phyloP scores from a whole-genome alignment of 2,888 invertebrate species.

The Ochropacha duplaris region DNA sequence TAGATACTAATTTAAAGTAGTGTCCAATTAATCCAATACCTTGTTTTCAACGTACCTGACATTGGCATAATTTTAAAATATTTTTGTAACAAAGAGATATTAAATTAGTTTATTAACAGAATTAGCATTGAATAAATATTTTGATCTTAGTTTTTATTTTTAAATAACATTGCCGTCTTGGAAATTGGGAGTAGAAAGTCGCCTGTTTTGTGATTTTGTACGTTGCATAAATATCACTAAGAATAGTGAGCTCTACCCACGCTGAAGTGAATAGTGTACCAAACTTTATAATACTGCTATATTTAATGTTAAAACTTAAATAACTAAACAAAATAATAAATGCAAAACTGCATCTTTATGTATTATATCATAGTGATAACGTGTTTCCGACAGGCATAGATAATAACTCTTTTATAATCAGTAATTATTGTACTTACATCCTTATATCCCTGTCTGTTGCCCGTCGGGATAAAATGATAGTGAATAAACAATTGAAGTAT shows the following conservation, averaged over 20 bases:
- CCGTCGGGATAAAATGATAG: neutral
- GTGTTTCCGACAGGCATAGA: neutral
- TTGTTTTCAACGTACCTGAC: too few relatives aligned
- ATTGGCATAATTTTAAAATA: too few relatives aligned
- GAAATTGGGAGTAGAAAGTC: too few relatives aligned
- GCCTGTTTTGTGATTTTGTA: neutral
- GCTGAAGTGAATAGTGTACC: neutral
- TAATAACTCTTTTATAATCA: neutral
- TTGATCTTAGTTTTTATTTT: too few relatives aligned
- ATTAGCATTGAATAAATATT: too few relatives aligned
- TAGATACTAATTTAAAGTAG: too few relatives aligned
- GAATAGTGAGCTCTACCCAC: neutral
- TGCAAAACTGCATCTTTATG: neutral
- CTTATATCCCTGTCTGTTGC: neutral
- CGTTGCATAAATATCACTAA: neutral
- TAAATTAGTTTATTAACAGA: too few relatives aligned
- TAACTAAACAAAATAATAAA: neutral
- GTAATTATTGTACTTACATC: slow-evolving; percentile 5
- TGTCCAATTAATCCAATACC: too few relatives aligned
- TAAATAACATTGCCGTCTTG: too few relatives aligned
- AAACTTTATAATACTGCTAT: neutral
- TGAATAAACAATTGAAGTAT: neutral
- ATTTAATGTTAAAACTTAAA: neutral
- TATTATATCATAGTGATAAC: neutral
- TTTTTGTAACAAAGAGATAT: too few relatives aligned